Percentiles rank a stretch among this genome's conserved stretches.
Evolutionary conservation across 2,797 vertebrate species (phyloP).

Genomic region (Premnoplex brunnescens): DNA sequence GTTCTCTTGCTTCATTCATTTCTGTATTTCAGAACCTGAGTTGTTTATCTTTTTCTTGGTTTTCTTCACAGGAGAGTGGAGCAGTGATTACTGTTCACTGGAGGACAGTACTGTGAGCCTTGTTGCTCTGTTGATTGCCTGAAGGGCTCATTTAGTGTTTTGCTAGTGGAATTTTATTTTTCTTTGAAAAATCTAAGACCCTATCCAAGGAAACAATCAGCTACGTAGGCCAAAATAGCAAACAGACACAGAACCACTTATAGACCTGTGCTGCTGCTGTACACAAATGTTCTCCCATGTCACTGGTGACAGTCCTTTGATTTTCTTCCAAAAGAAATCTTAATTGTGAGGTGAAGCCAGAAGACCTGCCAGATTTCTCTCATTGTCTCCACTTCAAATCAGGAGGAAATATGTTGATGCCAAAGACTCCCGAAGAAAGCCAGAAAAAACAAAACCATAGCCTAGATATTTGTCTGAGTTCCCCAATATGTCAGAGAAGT

Average conservation of each 20-base stretch:
- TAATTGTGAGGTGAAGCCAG: background rate
- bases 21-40: background rate
- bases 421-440: background rate
- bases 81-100: background rate
- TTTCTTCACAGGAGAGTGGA: background rate
- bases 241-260: background rate
- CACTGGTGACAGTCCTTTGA: background rate
- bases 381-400: background rate
- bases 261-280: background rate
- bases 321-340: background rate
- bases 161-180: background rate
- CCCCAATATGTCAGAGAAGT: background rate
- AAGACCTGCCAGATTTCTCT: background rate
- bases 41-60: background rate
- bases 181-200: background rate
- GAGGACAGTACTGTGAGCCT: background rate
- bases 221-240: background rate
- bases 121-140: background rate
- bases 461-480: background rate
- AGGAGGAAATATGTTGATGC: background rate
- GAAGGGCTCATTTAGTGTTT: background rate
- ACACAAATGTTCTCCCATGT: background rate
- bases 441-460: background rate
- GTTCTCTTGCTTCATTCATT: background rate
- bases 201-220: background rate